Base-by-base conservation (phyloP, 2,113 vertebrate genomes). In the Hypocryptadius cinnamomeus region DNA sequence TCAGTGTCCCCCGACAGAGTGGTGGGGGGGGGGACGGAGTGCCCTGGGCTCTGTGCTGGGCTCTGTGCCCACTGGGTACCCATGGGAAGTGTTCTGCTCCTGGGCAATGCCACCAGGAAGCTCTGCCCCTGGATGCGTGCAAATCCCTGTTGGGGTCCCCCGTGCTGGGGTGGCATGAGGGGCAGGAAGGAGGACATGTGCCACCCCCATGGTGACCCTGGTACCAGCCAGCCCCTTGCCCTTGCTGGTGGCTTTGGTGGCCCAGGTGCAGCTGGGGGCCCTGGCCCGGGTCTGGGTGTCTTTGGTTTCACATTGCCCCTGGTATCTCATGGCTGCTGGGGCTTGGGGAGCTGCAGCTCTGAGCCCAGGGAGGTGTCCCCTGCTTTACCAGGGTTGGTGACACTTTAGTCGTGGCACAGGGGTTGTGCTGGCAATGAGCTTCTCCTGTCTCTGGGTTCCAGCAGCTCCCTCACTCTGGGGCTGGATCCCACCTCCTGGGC, bases 251-350 rank as follows among this genome's bases (percentile, higher is more conserved):
- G 44, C 51, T 57, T 25, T 57, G 42, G 15, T 66, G 73, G 53
- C 31, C 31, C 35, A 5, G 47, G 8, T 39, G 42, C 70, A 74
- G 44, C n/a, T 56, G 51, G 9, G 25, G 15, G 10, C 1, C 0
- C 50, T 37, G 73, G 40, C 13, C 50, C 33, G 8, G 56, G 4
- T 30, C 37, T 25, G 40, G 5, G 24, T 42, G 21, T 22, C 48
- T 35, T 57, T 37, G 24, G 5, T 45, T 88, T 48, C 24, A 8
- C 10, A 54, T 33, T 66, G 28, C 35, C 35, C 25, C 65, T 51
- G 18, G 25, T 1, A 1, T 37, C 57, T 63, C 0, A 0, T 31
- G 78, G 28, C 14, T 21, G 19, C 33, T 1, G 13, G 25, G 33
- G 9, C 30, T 16, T 5, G 10, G 78, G 73, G 65, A 79, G 63